phyloP scores from a whole-genome alignment of 1,140 invertebrate species.

The Papilio dardanus region DNA sequence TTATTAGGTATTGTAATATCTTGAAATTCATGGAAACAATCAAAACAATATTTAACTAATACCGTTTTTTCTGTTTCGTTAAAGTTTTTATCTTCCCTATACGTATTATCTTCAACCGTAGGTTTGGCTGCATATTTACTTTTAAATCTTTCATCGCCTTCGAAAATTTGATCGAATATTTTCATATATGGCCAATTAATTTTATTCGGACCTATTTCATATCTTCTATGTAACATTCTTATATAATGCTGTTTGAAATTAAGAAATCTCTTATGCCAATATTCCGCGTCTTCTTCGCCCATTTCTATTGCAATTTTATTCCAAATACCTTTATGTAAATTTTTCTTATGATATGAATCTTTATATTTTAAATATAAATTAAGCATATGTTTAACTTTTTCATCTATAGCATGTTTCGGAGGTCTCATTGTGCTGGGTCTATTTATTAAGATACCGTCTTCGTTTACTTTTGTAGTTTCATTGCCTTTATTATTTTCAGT shows the following conservation, averaged over 20 bases:
- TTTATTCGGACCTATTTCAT: conserved; percentile 49
- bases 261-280: conserved; percentile 74
- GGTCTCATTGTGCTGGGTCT: conserved; percentile 39
- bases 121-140: conserved; percentile 50
- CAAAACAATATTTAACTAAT: conserved; percentile 71
- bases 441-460: conserved; percentile 55
- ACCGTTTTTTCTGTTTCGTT: conserved; percentile 62
- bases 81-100: conserved; percentile 41
- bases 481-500: conserved; percentile 41
- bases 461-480: conserved; percentile 32
- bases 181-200: conserved; percentile 72
- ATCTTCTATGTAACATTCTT: conserved; percentile 60
- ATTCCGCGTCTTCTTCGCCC: conserved; percentile 63
- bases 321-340: conserved; percentile 62
- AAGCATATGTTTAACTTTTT: conserved; percentile 67
- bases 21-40: conserved; percentile 73
- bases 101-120: not conserved
- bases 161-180: conserved; percentile 71
- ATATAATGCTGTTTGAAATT: conserved; percentile 76
- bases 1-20: conserved; percentile 67
- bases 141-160: conserved; percentile 66
- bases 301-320: conserved; percentile 66
- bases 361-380: conserved; percentile 70
- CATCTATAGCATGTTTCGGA: conserved; percentile 43
- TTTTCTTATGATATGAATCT: conserved; percentile 55